Percentiles rank a stretch among this genome's conserved stretches.
phyloP scores from a whole-genome alignment of 2,113 vertebrate species.

The Erythrolamprus reginae region DNA sequence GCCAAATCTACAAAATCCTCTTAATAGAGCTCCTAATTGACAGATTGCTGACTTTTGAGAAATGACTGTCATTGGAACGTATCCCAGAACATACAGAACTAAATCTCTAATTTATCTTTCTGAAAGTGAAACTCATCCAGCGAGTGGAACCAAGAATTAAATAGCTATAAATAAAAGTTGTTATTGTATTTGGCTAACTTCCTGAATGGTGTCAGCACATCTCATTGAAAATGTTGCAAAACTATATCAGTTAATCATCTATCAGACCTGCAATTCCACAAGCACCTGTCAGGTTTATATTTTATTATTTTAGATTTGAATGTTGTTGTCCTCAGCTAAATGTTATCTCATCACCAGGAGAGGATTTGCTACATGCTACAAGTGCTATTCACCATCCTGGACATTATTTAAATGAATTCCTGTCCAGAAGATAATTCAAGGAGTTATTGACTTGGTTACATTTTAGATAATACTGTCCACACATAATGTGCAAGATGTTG shows the following conservation, averaged over 20 bases:
- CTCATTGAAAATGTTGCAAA: neutral
- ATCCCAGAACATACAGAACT: neutral
- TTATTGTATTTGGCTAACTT: neutral
- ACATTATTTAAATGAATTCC: neutral
- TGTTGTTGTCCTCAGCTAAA: neutral
- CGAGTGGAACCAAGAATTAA: neutral
- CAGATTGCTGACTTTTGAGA: slow-evolving; percentile 8
- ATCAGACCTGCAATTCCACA: neutral
- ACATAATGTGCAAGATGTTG: neutral
- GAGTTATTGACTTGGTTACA: neutral
- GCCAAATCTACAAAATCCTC: neutral
- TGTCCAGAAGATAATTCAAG: neutral
- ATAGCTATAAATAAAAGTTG: neutral
- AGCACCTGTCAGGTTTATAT: neutral
- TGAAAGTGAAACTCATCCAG: slow-evolving; percentile 8
- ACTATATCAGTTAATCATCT: neutral
- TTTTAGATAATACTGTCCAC: neutral
- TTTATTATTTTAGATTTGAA: neutral
- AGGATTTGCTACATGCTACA: neutral
- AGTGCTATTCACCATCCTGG: neutral
- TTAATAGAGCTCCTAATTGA: neutral
- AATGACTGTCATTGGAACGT: neutral
- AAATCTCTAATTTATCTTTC: slow-evolving; percentile 9
- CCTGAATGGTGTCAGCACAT: neutral
- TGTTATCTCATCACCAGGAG: neutral